These are phyloP conservation scores for Phoxinus dragarum DNA, from an alignment of 2,797 vertebrate genomes.

Conservation along the genomic window DNA sequence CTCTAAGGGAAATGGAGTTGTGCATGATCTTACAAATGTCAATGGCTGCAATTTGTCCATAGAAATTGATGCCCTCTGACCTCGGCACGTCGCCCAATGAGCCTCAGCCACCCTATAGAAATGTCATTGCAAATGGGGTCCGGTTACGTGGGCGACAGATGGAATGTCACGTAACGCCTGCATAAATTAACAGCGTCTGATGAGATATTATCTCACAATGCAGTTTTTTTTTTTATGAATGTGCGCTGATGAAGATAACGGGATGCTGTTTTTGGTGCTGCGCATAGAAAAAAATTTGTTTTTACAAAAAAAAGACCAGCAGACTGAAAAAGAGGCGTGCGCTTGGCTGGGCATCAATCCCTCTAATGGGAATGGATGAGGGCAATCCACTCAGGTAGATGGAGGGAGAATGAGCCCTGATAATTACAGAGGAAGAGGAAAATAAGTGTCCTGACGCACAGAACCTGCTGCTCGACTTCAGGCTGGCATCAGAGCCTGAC, in stretches of 20 bases:
- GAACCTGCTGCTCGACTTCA: constrained; percentile 13
- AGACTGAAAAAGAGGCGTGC: constrained; percentile 11
- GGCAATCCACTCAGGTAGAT: constrained; percentile 50
- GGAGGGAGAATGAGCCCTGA: constrained; percentile 35
- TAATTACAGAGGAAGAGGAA: constrained; percentile 40
- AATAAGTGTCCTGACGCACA: constrained; percentile 12
- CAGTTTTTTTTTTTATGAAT: neutral
- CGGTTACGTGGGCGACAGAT: neutral
- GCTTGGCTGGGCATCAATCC: constrained; percentile 27
- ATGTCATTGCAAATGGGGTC: constrained; percentile 31
- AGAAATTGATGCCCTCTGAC: constrained; percentile 43
- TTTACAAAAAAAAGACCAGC: neutral
- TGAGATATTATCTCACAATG: neutral
- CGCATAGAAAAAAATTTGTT: neutral
- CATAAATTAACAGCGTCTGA: neutral
- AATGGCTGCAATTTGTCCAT: constrained; percentile 29
- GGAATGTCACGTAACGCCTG: neutral
- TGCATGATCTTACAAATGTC: constrained; percentile 53
- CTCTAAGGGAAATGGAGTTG: constrained; percentile 8
- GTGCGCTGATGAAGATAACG: neutral
- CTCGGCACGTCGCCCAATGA: constrained; percentile 22
- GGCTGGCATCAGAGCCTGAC: neutral
- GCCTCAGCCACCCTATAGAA: constrained; percentile 26
- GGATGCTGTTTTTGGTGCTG: neutral
- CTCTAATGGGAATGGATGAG: constrained; percentile 53